Evolutionary conservation across 2,888 invertebrate species (phyloP), one percentile per base, ranked within the genome.

Genomic region (Xylophagus ater): DNA sequence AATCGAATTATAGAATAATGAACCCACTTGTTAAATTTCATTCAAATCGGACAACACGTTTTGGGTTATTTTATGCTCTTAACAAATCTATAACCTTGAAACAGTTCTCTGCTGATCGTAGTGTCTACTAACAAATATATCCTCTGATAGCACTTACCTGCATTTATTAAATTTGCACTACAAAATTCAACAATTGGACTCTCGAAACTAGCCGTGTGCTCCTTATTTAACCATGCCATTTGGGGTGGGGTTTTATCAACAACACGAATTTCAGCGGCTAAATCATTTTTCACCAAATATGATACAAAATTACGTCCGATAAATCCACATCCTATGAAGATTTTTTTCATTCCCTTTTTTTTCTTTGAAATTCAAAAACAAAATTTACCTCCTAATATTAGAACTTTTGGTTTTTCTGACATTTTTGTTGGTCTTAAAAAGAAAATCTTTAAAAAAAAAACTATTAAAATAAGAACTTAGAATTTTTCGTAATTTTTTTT

Each of bases 181-280:
- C 76, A 81, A 62, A 90, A 93, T 61, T 88, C 84, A 8, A 92
- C 81, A 57, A 77, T 69, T 45, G 81, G 72, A 65, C 76, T 75
- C 42, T 79, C 75, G 62, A 90, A 89, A 31, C 74, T 68, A 52
- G 74, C 72, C 49, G 74, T 70, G 56, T 90, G 90, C 43, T 67
- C 65, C 2, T 72, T 65, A 62, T 86, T 89, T 23, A 93, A 67
- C 81, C 90, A 93, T 3, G 90, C 92, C 54, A 88, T 81, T 64
- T 87, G 86, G 2, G 92, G 92, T 34, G 90, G 90, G 20, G 90
- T 89, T 67, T 93, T 93, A 67, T 93, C 93, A 41, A 87, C 86
- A 33, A 89, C 77, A 49, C 84, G 75, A 47, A 92, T 70, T 52
- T 71, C 73, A 54, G 77, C 77, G 45, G 78, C 81, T 53, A 87